phyloP scores from a whole-genome alignment of 2,888 invertebrate species.

The Papilio elwesi region DNA sequence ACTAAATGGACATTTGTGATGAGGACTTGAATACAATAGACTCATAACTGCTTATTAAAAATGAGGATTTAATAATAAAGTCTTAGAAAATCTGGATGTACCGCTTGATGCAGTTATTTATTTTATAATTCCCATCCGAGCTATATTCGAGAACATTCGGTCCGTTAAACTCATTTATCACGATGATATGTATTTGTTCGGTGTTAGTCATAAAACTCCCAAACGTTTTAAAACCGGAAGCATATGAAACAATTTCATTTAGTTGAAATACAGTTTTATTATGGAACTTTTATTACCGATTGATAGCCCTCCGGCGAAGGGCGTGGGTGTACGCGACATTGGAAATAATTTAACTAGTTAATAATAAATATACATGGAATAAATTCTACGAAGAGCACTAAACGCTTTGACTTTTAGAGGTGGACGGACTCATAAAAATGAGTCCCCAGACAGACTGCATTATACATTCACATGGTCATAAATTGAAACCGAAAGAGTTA shows the following conservation, averaged over 20 bases:
- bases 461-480: constrained; percentile 49
- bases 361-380: constrained; percentile 41
- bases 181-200: constrained; percentile 15
- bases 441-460: constrained; percentile 46
- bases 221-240: constrained; percentile 11
- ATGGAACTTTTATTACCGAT: constrained; percentile 17
- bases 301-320: neutral
- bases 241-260: constrained; percentile 17
- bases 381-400: constrained; percentile 45
- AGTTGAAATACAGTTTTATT: constrained; percentile 22
- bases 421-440: constrained; percentile 50
- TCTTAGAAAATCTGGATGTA: neutral
- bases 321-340: neutral
- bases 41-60: neutral
- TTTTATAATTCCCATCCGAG: neutral
- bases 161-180: constrained; percentile 16
- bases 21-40: neutral
- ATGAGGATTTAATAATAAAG: neutral
- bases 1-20: neutral
- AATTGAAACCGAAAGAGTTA: constrained; percentile 42
- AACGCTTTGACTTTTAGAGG: constrained; percentile 44
- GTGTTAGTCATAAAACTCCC: constrained; percentile 3
- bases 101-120: neutral
- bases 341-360: constrained; percentile 28
- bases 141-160: constrained; percentile 2